These are phyloP conservation scores for Anoplophora glabripennis DNA, from an alignment of 1,140 invertebrate species.

Conservation along the genomic window DNA sequence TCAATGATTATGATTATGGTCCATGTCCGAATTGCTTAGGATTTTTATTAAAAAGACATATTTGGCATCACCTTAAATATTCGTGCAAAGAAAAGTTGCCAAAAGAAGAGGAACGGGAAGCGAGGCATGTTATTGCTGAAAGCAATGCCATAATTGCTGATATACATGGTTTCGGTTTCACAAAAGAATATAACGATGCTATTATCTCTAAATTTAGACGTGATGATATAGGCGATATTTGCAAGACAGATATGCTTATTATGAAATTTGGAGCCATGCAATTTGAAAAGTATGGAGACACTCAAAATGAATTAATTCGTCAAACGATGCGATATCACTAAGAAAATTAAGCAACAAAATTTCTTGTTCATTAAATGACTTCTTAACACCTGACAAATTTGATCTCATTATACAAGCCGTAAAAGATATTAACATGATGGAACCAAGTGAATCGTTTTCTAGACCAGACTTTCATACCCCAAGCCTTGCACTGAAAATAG, in stretches of 20 bases:
- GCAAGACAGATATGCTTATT: background rate
- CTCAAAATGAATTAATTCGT: slow-evolving; percentile 4
- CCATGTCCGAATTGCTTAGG: slow-evolving; percentile 6
- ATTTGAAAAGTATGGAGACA: no score
- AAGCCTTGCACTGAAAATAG: no score
- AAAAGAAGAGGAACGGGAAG: background rate
- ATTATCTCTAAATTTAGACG: background rate
- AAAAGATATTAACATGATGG: background rate
- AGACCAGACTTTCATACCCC: background rate
- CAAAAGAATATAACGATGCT: background rate
- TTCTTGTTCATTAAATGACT: background rate
- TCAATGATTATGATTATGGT: slow-evolving; percentile 2
- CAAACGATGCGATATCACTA: background rate
- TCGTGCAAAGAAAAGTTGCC: background rate
- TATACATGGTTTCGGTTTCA: slow-evolving; percentile 4
- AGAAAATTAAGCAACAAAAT: background rate
- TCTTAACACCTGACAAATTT: background rate
- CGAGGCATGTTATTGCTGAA: slow-evolving; percentile 4
- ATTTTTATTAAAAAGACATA: slow-evolving; percentile 10
- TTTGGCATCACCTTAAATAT: slow-evolving; percentile 12
- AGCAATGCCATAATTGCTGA: slow-evolving; percentile 1
- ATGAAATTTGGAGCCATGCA: slow-evolving; percentile 9
- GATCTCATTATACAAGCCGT: background rate
- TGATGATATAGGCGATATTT: background rate
- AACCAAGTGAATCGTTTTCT: background rate